Conservation (phyloP, 2,888 invertebrate genomes). For the Erebia epiphron region DNA sequence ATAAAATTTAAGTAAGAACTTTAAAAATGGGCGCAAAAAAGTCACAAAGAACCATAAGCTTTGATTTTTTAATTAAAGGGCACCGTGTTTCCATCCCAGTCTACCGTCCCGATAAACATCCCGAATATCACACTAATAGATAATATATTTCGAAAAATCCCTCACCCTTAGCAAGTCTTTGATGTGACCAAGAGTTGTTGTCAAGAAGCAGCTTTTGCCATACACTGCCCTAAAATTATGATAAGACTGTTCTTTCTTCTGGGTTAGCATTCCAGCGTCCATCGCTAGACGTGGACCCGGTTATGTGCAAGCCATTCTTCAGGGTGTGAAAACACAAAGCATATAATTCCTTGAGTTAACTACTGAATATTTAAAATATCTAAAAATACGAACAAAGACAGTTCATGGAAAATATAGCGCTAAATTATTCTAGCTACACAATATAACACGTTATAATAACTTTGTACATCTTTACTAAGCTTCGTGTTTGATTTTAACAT, state of each 20-base stretch:
- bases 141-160: too few species aligned
- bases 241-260: too few species aligned
- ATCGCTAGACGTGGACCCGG: too few species aligned
- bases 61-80: not conserved
- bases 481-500: constrained; percentile 54
- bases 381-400: constrained; percentile 32
- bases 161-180: too few species aligned
- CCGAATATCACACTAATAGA: too few species aligned
- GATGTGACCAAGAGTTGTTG: too few species aligned
- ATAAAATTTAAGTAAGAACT: not conserved
- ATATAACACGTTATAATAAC: constrained; percentile 64
- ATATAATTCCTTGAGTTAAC: not conserved
- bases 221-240: too few species aligned
- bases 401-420: constrained; percentile 45
- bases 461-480: constrained; percentile 76
- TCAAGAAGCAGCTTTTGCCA: too few species aligned
- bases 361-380: constrained; percentile 25
- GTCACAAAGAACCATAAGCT: constrained; percentile 3
- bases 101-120: too few species aligned
- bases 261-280: too few species aligned
- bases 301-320: not conserved
- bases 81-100: too few species aligned
- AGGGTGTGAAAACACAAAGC: constrained; percentile 5
- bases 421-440: constrained; percentile 75
- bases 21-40: not conserved